These are phyloP conservation scores for Drosophila falleni DNA, from an alignment of 2,888 invertebrate species.

Conservation along the genomic window DNA sequence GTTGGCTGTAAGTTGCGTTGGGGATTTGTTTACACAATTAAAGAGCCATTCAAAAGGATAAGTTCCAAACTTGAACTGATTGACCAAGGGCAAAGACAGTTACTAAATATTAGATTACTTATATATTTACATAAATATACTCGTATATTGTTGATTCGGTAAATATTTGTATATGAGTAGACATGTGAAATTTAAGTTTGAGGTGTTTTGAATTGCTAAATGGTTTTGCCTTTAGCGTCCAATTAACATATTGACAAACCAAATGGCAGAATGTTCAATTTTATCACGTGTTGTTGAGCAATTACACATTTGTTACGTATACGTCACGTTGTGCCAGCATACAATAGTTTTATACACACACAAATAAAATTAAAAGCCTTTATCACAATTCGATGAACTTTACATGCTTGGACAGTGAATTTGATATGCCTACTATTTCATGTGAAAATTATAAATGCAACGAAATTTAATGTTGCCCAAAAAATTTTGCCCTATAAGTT, in stretches of 20 bases:
- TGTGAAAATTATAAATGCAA: conserved; percentile 1
- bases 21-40: conserved; percentile 37
- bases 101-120: conserved; percentile 9
- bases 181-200: conserved; percentile 13
- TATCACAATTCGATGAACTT: conserved; percentile 17
- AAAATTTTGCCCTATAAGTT: not conserved
- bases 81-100: conserved; percentile 3
- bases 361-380: not conserved
- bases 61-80: conserved; percentile 21
- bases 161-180: conserved; percentile 27
- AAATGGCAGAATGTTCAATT: conserved; percentile 20
- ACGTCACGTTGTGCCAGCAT: conserved; percentile 31
- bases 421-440: not conserved
- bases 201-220: conserved; percentile 24
- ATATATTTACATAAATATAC: not conserved
- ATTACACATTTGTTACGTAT: conserved; percentile 35
- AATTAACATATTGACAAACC: conserved; percentile 40
- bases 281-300: conserved; percentile 26
- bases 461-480: not conserved
- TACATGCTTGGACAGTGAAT: conserved; percentile 2
- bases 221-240: conserved; percentile 17
- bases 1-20: conserved; percentile 5
- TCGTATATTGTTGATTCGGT: not conserved
- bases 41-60: conserved; percentile 16
- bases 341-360: conserved; percentile 7